phyloP scores from a whole-genome alignment of 2,888 invertebrate species.

The Nymphalis urticae region DNA sequence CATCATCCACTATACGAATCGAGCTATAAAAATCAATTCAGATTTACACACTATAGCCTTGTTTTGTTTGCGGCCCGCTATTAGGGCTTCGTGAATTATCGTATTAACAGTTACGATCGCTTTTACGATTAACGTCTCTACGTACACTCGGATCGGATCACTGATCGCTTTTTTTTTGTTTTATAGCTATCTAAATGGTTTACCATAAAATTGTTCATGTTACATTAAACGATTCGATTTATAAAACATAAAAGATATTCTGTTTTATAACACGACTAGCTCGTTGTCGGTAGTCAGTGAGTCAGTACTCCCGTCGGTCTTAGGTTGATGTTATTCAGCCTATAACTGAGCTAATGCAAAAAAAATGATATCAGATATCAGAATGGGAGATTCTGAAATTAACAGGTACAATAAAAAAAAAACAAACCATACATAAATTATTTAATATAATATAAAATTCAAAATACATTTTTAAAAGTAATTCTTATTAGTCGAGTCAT shows the following conservation, averaged over 20 bases:
- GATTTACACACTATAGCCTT: conserved; percentile 61
- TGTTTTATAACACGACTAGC: too few species aligned
- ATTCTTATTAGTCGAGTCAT: too few species aligned
- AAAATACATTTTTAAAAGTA: too few species aligned
- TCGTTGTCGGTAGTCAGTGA: too few species aligned
- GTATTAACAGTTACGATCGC: conserved; percentile 40
- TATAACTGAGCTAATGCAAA: too few species aligned
- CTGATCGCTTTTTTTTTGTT: conserved; percentile 23
- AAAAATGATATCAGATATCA: too few species aligned
- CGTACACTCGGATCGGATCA: conserved; percentile 24
- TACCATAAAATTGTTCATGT: neutral
- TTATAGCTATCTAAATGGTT: conserved; percentile 27
- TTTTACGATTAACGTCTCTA: conserved; percentile 36
- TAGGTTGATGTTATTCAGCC: too few species aligned
- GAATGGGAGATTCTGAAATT: too few species aligned
- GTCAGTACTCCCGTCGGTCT: too few species aligned
- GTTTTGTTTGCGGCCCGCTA: conserved; percentile 52
- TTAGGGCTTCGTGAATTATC: conserved; percentile 54
- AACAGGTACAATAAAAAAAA: too few species aligned
- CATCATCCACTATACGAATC: conserved; percentile 59
- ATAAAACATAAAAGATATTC: neutral
- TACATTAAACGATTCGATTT: conserved; percentile 2
- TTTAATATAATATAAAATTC: too few species aligned
- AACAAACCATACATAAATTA: too few species aligned
- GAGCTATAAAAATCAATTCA: conserved; percentile 60